Conservation (phyloP, 2,888 invertebrate genomes). For the Orchesellides sinensis region DNA sequence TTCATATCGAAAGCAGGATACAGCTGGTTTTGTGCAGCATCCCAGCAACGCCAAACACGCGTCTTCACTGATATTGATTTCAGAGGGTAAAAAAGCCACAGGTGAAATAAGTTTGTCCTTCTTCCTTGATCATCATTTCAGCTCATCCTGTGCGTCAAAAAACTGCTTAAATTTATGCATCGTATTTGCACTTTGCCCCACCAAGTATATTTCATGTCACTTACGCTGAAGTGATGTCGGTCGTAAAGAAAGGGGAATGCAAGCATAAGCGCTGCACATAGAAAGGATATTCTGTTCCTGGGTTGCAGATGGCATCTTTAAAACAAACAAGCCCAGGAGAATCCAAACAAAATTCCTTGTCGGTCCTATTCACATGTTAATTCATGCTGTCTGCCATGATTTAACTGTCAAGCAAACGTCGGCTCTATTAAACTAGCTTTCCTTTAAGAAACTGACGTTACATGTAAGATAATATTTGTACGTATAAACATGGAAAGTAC, state of each 20-base stretch:
- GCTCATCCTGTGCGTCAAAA: neutral
- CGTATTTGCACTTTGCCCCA: neutral
- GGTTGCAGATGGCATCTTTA: slow-evolving; percentile 2
- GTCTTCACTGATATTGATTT: no score
- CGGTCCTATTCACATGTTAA: slow-evolving; percentile 14
- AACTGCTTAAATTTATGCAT: neutral
- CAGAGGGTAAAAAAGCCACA: slow-evolving; percentile 32
- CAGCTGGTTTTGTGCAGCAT: no score
- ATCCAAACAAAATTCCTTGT: slow-evolving; percentile 19
- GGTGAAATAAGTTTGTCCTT: neutral
- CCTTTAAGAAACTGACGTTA: no score
- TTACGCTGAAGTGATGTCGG: neutral
- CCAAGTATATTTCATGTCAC: no score
- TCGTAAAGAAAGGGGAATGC: neutral
- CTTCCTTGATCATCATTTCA: neutral
- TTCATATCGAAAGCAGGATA: no score
- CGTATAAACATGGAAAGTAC: no score
- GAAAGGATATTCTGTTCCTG: neutral
- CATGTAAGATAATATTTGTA: no score
- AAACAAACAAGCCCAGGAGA: slow-evolving; percentile 11
- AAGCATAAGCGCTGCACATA: neutral
- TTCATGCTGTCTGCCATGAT: neutral
- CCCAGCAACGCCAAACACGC: no score
- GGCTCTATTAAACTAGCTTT: no score
- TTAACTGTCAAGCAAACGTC: neutral